Evolutionary conservation across 1,140 invertebrate genomes (phyloP).

Genomic region (Zaprionus nigranus): DNA sequence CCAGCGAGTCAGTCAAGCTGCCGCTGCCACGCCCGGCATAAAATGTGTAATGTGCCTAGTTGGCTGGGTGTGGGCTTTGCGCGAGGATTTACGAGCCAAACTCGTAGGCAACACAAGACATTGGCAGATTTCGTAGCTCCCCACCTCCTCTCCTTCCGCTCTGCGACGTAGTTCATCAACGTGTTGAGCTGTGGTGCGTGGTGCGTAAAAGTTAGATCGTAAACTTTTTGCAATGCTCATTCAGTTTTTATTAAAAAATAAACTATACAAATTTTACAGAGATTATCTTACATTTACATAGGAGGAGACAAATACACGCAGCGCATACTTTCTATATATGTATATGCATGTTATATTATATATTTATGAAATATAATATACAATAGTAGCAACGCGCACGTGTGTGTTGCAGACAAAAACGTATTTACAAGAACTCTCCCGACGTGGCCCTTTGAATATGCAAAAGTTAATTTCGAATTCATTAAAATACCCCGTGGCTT

Average conservation of each 20-base stretch:
- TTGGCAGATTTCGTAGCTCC: background rate
- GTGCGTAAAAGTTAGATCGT: conserved; percentile 68
- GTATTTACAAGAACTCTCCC: conserved; percentile 17
- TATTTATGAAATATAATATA: background rate
- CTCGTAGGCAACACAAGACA: conserved; percentile 5
- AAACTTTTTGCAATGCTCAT: conserved; percentile 67
- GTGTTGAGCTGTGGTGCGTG: conserved; percentile 62
- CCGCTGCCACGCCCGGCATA: conserved; percentile 42
- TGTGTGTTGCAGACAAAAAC: background rate
- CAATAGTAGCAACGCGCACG: background rate
- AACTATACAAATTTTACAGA: conserved; percentile 81
- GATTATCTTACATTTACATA: conserved; percentile 70
- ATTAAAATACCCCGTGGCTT: conserved; percentile 4
- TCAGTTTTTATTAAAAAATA: conserved; percentile 79
- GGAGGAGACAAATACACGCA: conserved; percentile 26
- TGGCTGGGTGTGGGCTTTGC: conserved; percentile 46
- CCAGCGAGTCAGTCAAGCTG: background rate
- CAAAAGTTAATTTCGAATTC: conserved; percentile 1
- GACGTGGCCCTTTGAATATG: conserved; percentile 5
- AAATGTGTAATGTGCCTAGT: conserved; percentile 67
- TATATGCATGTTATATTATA: background rate
- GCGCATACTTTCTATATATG: background rate
- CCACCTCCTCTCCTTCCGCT: background rate
- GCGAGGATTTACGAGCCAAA: conserved; percentile 60
- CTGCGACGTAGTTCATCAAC: conserved; percentile 66